Base-by-base conservation (phyloP, 1,140 invertebrate species). In the Brachystomella parvula region DNA sequence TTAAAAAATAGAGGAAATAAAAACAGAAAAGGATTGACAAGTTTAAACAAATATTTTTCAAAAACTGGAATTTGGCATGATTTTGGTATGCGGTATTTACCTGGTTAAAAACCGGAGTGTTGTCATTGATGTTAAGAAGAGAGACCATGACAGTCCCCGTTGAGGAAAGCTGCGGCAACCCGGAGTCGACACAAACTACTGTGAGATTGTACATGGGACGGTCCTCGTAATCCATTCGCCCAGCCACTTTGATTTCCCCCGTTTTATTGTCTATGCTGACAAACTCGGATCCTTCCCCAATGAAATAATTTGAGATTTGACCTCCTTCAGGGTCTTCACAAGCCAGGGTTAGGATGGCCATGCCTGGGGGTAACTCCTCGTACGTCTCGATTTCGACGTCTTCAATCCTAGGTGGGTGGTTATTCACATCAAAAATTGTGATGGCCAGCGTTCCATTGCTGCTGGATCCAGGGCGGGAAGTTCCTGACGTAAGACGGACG, bases 251-350 rank as follows among this genome's bases (percentile, higher is more conserved):
- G 2, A 96, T 85, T 47, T 87, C 86, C 15, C 94, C 93, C 12
- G 83, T 85, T 74, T 84, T 77, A 24, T 84, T 80, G 72, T 87
- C 84, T 29, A 92, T 87, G 53, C 80, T 81, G 72, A 91, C 90
- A 70, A 88, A 83, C 24, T 82, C 79, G 21, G 84, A 83, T 39
- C 72, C 72, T 3, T 73, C 64, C 29, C 67, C 24, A n/a, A 73
- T 65, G 44, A 64, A 73, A 32, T 73, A 73, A 57, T 61, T 66
- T 0, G 68, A 70, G 15, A 63, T 71, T 73, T 30, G 65, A 31
- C 71, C 68, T 1, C 87, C 86, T 78, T 95, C 93, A 0, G 89
- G 89, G 81, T 95, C 92, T 31, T 84, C 79, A 0, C 90, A 91
- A 57, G 84, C 80, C 21, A 94, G 75, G 1, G 81, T 85, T 56